These are phyloP conservation scores for Drosophila neotestacea DNA, from an alignment of 2,888 invertebrate species.

Conservation along the genomic window DNA sequence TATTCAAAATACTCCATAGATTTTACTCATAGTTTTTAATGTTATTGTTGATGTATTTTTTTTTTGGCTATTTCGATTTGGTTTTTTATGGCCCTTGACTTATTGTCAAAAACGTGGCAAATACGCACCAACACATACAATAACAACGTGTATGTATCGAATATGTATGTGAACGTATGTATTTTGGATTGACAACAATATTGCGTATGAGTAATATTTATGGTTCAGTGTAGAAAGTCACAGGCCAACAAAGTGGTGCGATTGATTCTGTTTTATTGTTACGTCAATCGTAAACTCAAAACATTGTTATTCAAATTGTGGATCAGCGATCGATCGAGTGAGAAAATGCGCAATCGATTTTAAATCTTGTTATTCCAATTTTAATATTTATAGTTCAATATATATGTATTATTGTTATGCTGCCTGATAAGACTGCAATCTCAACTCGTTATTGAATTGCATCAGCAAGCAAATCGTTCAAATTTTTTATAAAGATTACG, in stretches of 20 bases:
- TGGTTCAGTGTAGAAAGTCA: not conserved
- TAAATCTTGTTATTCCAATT: constrained; percentile 36
- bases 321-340: constrained; percentile 19
- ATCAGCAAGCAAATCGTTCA: constrained; percentile 3
- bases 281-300: constrained; percentile 8
- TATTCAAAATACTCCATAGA: not conserved
- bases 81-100: constrained; percentile 15
- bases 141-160: not conserved
- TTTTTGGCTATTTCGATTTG: not conserved
- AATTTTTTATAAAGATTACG: constrained; percentile 27
- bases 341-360: constrained; percentile 18
- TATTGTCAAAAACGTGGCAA: constrained; percentile 13
- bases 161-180: not conserved
- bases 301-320: constrained; percentile 11
- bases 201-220: constrained; percentile 35
- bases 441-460: constrained; percentile 31
- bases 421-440: constrained; percentile 24
- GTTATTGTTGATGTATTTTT: not conserved
- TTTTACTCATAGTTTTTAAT: constrained; percentile 1
- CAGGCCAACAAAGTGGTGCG: constrained; percentile 4
- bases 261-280: not conserved
- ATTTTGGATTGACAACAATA: constrained; percentile 2
- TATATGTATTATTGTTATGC: not conserved
- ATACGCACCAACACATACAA: not conserved
- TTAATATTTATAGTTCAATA: not conserved